Evolutionary conservation across 1,140 invertebrate species (phyloP).

Genomic region (Glomeris maerens): DNA sequence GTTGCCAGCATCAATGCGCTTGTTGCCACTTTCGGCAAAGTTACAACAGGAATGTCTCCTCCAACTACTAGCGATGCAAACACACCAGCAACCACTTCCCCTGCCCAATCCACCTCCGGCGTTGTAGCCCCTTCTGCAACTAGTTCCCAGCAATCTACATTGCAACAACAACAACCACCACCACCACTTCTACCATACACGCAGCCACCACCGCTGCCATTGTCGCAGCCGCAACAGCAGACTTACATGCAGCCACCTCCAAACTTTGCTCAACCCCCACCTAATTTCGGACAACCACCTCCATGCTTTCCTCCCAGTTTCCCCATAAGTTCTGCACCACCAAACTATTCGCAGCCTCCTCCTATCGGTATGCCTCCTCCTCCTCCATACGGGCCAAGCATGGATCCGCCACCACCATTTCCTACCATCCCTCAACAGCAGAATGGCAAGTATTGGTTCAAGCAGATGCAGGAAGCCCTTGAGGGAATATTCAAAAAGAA

Average conservation of each 20-base stretch:
- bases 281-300: slow-evolving; percentile 12
- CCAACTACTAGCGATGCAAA: slow-evolving; percentile 50
- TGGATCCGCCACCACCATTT: slow-evolving; percentile 15
- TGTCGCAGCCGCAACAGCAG: slow-evolving; percentile 14
- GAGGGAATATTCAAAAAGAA: too few relatives aligned
- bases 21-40: too few relatives aligned
- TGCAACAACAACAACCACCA: slow-evolving; percentile 19
- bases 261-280: slow-evolving; percentile 15
- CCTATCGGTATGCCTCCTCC: slow-evolving; percentile 14
- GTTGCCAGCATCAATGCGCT: too few relatives aligned
- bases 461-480: too few relatives aligned
- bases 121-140: too few relatives aligned
- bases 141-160: too few relatives aligned
- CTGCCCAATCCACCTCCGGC: slow-evolving; percentile 20
- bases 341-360: slow-evolving; percentile 18
- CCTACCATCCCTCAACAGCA: background rate
- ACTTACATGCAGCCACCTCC: slow-evolving; percentile 12
- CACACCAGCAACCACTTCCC: slow-evolving; percentile 15
- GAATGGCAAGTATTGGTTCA: too few relatives aligned
- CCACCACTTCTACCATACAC: slow-evolving; percentile 22
- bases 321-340: slow-evolving; percentile 18
- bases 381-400: slow-evolving; percentile 22
- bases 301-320: slow-evolving; percentile 13
- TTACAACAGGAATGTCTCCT: background rate
- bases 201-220: slow-evolving; percentile 18